phyloP scores from a whole-genome alignment of 2,113 vertebrate species.

The Osmerus eperlanus region DNA sequence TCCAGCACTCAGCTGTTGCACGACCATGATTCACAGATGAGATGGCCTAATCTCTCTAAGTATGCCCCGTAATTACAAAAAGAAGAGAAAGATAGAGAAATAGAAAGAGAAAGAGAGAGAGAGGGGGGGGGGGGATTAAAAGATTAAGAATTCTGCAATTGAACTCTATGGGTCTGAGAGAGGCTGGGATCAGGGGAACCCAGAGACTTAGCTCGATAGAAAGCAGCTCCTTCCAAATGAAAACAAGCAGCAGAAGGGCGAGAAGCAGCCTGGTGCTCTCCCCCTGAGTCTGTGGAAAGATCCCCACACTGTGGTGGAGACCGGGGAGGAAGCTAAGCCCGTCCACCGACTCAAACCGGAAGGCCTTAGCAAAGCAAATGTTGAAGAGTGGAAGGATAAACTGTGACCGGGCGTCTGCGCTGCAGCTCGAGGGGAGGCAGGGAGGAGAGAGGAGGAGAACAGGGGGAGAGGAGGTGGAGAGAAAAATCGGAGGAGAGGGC shows the following conservation, averaged over 20 bases:
- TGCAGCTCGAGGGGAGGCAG: constrained; percentile 25
- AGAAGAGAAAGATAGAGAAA: constrained; percentile 10
- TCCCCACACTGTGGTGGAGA: constrained; percentile 16
- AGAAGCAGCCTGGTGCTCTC: not conserved
- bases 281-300: constrained; percentile 14
- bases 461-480: not conserved
- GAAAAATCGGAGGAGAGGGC: constrained; percentile 8
- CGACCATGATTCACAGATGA: constrained; percentile 61
- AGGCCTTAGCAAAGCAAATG: too few relatives aligned
- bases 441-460: too few relatives aligned
- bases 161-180: constrained; percentile 56
- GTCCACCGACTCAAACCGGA: too few relatives aligned
- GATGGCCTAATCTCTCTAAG: constrained; percentile 65
- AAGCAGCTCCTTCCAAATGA: constrained; percentile 30
- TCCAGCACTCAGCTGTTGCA: constrained; percentile 29
- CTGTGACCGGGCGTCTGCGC: constrained; percentile 55
- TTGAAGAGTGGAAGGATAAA: constrained; percentile 43
- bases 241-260: constrained; percentile 18
- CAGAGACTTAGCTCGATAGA: constrained; percentile 19
- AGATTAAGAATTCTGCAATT: constrained; percentile 67
- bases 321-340: not conserved
- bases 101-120: constrained; percentile 37
- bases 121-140: constrained; percentile 59
- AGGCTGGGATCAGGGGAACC: constrained; percentile 40
- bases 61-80: constrained; percentile 65